phyloP scores from a whole-genome alignment of 2,113 vertebrate species.

The Serinus canaria region DNA sequence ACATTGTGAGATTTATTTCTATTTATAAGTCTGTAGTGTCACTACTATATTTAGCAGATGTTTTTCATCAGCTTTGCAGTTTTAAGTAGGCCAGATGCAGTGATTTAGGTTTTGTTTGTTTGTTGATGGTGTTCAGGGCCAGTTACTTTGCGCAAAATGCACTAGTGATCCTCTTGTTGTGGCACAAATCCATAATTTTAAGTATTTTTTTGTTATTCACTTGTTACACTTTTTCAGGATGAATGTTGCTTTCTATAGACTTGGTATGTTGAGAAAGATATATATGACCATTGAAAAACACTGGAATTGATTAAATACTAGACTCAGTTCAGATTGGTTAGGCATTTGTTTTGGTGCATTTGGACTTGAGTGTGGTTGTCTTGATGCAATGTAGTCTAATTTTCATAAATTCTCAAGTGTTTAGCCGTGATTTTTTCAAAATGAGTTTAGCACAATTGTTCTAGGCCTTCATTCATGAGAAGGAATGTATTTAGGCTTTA shows the following conservation, averaged over 20 bases:
- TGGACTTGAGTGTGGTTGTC: not conserved
- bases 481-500: not conserved
- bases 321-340: not conserved
- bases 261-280: not conserved
- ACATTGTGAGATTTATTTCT: not conserved
- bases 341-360: not conserved
- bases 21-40: not conserved
- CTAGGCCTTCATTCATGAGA: not conserved
- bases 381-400: not conserved
- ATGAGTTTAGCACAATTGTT: not conserved
- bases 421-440: not conserved
- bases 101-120: not conserved
- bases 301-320: not conserved
- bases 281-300: not conserved
- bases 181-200: not conserved
- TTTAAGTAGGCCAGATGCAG: not conserved
- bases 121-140: not conserved
- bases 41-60: not conserved
- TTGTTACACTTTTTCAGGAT: not conserved
- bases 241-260: not conserved
- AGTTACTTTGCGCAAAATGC: not conserved
- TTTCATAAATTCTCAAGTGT: not conserved
- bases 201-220: not conserved
- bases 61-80: not conserved
- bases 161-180: not conserved